Evolutionary conservation across 2,888 invertebrate genomes (phyloP).

Genomic region (Agrotis puta): DNA sequence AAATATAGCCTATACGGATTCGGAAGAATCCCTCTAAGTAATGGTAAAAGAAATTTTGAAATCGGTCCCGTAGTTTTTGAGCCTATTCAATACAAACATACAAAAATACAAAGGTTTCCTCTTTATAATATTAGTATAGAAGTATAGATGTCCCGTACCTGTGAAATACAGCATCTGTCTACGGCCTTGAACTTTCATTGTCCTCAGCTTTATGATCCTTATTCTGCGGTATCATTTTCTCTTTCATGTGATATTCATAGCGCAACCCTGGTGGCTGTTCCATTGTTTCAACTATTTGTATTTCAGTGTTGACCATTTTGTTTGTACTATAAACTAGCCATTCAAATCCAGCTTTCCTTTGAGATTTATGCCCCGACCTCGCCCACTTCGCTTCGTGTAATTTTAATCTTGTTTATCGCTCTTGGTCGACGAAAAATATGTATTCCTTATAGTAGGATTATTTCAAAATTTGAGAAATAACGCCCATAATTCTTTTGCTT

Average conservation of each 20-base stretch:
- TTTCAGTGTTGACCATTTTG: conserved; percentile 62
- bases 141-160: conserved; percentile 54
- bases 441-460: conserved; percentile 62
- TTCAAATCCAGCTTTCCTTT: conserved; percentile 66
- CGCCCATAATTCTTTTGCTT: conserved; percentile 58
- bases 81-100: too few relatives aligned
- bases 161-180: conserved; percentile 41
- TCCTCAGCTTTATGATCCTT: conserved; percentile 52
- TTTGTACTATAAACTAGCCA: conserved; percentile 71
- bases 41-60: too few relatives aligned
- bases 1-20: too few relatives aligned
- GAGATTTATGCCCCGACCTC: conserved; percentile 75
- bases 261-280: conserved; percentile 54
- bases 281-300: conserved; percentile 68
- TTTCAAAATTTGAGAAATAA: conserved; percentile 66
- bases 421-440: conserved; percentile 66
- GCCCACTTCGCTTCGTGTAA: conserved; percentile 76
- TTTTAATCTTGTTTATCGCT: conserved; percentile 84
- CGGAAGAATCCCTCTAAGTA: too few relatives aligned
- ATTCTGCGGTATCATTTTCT: conserved; percentile 59
- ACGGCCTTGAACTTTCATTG: conserved; percentile 58
- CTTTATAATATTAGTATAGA: too few relatives aligned
- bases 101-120: too few relatives aligned
- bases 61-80: too few relatives aligned
- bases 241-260: conserved; percentile 67